These are phyloP conservation scores for Naja naja DNA, from an alignment of 2,113 vertebrate genomes.

Conservation along the genomic window DNA sequence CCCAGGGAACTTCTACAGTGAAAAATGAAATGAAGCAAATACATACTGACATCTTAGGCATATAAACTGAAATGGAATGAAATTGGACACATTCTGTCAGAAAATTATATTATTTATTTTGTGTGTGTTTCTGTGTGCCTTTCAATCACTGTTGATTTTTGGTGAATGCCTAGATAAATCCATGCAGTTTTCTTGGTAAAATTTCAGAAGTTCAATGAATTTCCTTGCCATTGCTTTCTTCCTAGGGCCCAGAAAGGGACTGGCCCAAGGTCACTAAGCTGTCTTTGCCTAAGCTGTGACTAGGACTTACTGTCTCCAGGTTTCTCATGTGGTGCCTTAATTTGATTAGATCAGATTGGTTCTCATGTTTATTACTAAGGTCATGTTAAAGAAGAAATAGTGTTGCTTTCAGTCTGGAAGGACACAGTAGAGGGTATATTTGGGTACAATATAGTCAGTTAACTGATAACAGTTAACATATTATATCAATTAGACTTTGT, in stretches of 20 bases:
- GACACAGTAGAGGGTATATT: background rate
- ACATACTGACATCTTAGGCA: background rate
- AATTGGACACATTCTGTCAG: background rate
- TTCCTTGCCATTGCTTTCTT: background rate
- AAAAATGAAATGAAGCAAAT: background rate
- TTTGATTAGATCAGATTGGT: background rate
- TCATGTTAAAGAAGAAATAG: background rate
- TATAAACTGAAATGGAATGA: background rate
- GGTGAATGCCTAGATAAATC: background rate
- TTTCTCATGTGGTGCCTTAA: background rate
- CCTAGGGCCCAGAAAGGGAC: background rate
- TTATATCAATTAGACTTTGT: background rate
- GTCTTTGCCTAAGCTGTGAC: background rate
- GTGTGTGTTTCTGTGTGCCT: background rate
- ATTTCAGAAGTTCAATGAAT: background rate
- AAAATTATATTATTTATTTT: background rate
- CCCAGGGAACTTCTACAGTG: background rate
- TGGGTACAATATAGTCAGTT: background rate
- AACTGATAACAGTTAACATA: background rate
- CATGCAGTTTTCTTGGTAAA: background rate
- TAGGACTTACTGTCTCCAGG: background rate
- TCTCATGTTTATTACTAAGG: background rate
- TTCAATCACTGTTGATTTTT: background rate
- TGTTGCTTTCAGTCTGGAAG: background rate
- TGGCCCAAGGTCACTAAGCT: background rate